A percentile compares a stretch with the other conserved stretches of the same genome.
phyloP scores from a whole-genome alignment of 2,113 vertebrate genomes.

The Gadus macrocephalus region DNA sequence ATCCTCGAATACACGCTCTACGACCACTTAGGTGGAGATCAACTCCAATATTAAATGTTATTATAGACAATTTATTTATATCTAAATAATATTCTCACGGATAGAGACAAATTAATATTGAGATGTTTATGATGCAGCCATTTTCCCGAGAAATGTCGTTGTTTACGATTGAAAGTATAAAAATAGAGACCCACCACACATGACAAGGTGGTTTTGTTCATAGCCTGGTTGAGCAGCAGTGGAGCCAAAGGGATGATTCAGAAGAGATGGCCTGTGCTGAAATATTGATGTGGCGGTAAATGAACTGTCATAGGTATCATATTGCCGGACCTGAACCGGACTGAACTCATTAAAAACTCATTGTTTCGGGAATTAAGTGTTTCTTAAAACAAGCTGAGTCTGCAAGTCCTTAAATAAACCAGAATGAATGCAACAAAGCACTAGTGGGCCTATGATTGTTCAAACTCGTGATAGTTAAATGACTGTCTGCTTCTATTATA shows the following conservation, averaged over 20 bases:
- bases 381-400: not conserved
- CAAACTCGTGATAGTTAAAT: too few species aligned
- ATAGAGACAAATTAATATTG: not conserved
- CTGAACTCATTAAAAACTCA: slow-evolving; percentile 60
- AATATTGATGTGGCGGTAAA: slow-evolving; percentile 63
- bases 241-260: slow-evolving; percentile 17
- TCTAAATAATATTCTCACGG: too few species aligned
- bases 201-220: not conserved
- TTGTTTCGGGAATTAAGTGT: slow-evolving; percentile 31
- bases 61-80: not conserved
- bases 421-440: too few species aligned
- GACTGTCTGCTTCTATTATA: too few species aligned
- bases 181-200: not conserved
- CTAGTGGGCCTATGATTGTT: too few species aligned
- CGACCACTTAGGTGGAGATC: not conserved
- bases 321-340: slow-evolving; percentile 54
- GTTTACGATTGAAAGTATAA: not conserved
- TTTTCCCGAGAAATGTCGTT: too few species aligned
- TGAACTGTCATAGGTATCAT: slow-evolving; percentile 64
- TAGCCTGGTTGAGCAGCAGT: slow-evolving; percentile 6
- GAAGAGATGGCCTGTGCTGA: slow-evolving; percentile 47
- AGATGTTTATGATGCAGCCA: too few species aligned
- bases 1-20: slow-evolving; percentile 33
- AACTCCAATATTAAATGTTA: not conserved
- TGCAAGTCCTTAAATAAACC: not conserved